phyloP scores from a whole-genome alignment of 2,113 vertebrate species.

The Alexandromys fortis region DNA sequence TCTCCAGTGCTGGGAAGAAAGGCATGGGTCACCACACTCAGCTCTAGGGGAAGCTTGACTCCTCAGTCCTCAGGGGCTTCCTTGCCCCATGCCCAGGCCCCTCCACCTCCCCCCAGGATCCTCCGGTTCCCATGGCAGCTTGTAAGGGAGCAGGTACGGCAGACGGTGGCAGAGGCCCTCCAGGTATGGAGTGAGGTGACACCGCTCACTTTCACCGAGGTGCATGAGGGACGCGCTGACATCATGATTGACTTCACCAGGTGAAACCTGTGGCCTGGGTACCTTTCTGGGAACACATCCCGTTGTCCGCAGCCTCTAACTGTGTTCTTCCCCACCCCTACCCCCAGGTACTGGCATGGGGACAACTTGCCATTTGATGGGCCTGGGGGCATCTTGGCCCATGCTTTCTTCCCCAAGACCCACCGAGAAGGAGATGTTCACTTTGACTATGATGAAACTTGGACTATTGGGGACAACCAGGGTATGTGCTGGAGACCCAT shows the following conservation, averaged over 20 bases:
- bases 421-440: constrained; percentile 94
- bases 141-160: constrained; percentile 88
- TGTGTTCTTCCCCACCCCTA: neutral
- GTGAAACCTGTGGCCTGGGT: constrained; percentile 54
- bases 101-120: constrained; percentile 83
- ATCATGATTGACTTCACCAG: constrained; percentile 92
- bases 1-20: neutral
- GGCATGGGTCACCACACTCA: neutral
- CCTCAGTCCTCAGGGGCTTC: neutral
- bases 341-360: constrained; percentile 93
- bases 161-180: constrained; percentile 91
- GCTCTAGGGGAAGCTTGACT: neutral
- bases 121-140: constrained; percentile 93
- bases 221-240: constrained; percentile 90
- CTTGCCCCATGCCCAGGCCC: constrained; percentile 2
- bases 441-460: constrained; percentile 96
- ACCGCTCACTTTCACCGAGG: constrained; percentile 93
- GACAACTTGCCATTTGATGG: constrained; percentile 96
- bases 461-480: constrained; percentile 94
- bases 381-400: constrained; percentile 94
- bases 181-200: constrained; percentile 95
- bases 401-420: constrained; percentile 96
- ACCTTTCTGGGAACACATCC: neutral
- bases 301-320: neutral
- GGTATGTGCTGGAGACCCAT: constrained; percentile 84